These are phyloP conservation scores for Taenaris catops DNA, from an alignment of 2,888 invertebrate genomes.

Conservation along the genomic window DNA sequence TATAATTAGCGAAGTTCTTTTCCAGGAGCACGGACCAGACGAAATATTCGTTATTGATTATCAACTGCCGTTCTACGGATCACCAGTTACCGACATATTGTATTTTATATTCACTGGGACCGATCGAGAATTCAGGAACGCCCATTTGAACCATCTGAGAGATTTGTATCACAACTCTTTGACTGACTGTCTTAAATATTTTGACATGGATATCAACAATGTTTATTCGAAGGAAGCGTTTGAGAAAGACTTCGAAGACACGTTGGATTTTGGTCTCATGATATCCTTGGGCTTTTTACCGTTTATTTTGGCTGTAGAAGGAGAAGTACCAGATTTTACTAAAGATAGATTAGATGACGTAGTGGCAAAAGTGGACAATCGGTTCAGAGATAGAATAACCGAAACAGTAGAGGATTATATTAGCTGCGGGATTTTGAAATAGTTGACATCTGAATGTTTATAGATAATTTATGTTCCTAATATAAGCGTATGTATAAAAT, in stretches of 20 bases:
- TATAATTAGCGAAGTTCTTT: too few relatives aligned
- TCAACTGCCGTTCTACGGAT: conserved; percentile 29
- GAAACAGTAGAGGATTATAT: conserved; percentile 34
- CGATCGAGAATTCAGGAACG: conserved; percentile 30
- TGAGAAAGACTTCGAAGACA: conserved; percentile 24
- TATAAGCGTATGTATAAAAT: too few relatives aligned
- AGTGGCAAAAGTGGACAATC: conserved; percentile 18
- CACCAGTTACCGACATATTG: conserved; percentile 30
- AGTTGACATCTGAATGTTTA: too few relatives aligned
- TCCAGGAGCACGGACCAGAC: conserved; percentile 35
- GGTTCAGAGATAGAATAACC: conserved; percentile 24
- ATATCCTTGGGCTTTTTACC: conserved; percentile 19
- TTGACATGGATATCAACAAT: conserved; percentile 30
- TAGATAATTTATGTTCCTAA: too few relatives aligned
- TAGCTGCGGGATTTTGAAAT: conserved; percentile 32
- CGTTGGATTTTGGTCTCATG: conserved; percentile 25
- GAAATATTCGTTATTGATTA: conserved; percentile 36
- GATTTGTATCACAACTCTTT: conserved; percentile 34
- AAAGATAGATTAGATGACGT: conserved; percentile 17
- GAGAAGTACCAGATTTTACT: conserved; percentile 25
- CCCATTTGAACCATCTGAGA: conserved; percentile 33
- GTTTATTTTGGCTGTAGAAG: conserved; percentile 24
- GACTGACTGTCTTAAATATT: conserved; percentile 30
- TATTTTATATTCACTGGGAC: conserved; percentile 30
- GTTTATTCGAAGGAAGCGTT: conserved; percentile 26